These are phyloP conservation scores for Acanthopagrus latus DNA, from an alignment of 2,797 vertebrate species.

Conservation along the genomic window DNA sequence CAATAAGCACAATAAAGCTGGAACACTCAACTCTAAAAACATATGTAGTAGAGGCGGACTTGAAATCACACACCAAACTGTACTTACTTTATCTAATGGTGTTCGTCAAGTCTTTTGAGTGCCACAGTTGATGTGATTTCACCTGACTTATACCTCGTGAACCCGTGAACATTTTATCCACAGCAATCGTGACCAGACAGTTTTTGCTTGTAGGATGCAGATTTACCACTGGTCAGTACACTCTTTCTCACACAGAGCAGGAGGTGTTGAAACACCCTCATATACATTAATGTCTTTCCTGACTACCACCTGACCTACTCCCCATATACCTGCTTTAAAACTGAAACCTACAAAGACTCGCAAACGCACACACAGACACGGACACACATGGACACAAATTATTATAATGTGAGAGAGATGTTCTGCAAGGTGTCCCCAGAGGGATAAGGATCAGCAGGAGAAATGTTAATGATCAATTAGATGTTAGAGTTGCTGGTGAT, in stretches of 20 bases:
- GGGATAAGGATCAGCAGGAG: slow-evolving; percentile 81
- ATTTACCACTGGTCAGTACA: slow-evolving; percentile 7
- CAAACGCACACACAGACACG: slow-evolving; percentile 20
- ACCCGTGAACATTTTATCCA: background rate
- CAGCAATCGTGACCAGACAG: background rate
- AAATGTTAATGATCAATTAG: slow-evolving; percentile 90
- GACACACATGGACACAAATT: slow-evolving; percentile 33
- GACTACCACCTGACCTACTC: slow-evolving; percentile 21
- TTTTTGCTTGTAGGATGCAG: background rate
- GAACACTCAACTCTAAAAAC: too few species aligned
- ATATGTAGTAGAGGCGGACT: background rate
- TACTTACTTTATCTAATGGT: background rate
- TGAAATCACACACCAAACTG: background rate
- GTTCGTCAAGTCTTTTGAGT: background rate
- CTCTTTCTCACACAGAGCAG: slow-evolving; percentile 6
- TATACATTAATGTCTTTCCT: slow-evolving; percentile 46
- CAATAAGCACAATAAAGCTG: too few species aligned
- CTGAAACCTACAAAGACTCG: slow-evolving; percentile 32
- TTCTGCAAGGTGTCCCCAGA: slow-evolving; percentile 76
- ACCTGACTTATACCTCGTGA: background rate
- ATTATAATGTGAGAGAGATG: slow-evolving; percentile 64
- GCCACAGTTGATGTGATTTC: background rate
- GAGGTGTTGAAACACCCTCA: slow-evolving; percentile 37
- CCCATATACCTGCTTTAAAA: slow-evolving; percentile 18
- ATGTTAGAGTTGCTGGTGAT: slow-evolving; percentile 85